Evolutionary conservation across 2,797 vertebrate species (phyloP), one percentile per base, ranked within the genome.

Genomic region (Microcaecilia unicolor): DNA sequence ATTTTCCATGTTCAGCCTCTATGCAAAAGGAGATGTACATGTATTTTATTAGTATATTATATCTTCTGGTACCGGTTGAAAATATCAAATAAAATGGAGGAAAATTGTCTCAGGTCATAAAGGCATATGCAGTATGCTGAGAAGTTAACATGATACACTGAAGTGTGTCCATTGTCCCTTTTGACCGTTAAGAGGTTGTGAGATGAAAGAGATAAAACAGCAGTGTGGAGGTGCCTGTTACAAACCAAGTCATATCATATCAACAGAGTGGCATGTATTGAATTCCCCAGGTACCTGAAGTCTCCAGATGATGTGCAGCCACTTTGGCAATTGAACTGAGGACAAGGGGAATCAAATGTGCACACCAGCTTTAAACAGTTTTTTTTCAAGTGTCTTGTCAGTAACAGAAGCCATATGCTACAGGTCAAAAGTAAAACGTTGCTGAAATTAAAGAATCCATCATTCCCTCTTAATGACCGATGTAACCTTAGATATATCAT

Each of bases 91-190:
- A 14, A 64, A 17, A 28, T 15, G 58, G 76, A 61, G 51, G 44
- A 61, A 60, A 60, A 22, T 41, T 71, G 34, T 70, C 65, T 48
- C 27, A 44, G 37, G 28, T 31, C 22, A 61, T 72, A 72, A 64
- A 66, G 74, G 56, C 64, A 61, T 71, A 52, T 65, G 55, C 61
- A 74, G 64, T 77, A 73, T 78, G 60, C 73, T 68, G 78, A 80
- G 67, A 81, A 71, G 67, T 74, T 77, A 78, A 86, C 52, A 50
- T 72, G 76, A 72, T 72, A 74, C 55, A 62, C 41, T 78, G 64
- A 54, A 55, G 65, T 64, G 31, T 57, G 34, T 53, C 74, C 58
- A 18, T 45, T 58, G 64, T 70, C 64, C 55, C 59, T 70, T 61
- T 40, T 59, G 75, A 70, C 63, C 22, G 61, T 56, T 70, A 66